Percentiles rank a stretch among this genome's conserved stretches.
Evolutionary conservation across 35 echinoderm and acorn worm genomes (phyloP).

Genomic region (Strongylocentrotus purpuratus): DNA sequence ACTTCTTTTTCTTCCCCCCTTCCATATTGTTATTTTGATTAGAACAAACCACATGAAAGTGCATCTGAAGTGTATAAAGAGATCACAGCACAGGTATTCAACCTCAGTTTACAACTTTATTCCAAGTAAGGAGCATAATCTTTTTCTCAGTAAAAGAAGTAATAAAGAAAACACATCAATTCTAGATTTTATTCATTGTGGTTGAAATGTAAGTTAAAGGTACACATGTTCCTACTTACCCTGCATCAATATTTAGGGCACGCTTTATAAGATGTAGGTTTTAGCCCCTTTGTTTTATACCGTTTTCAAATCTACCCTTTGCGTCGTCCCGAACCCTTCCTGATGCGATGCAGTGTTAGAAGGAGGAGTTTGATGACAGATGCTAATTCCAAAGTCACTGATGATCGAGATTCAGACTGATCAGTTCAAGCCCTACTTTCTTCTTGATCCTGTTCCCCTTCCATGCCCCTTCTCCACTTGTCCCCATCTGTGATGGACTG

Average conservation of each 20-base stretch:
- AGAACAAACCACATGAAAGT: background rate
- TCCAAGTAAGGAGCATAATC: background rate
- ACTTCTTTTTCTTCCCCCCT: no score
- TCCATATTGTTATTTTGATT: no score
- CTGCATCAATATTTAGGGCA: background rate
- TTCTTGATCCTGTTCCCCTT: background rate
- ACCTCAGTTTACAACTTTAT: background rate
- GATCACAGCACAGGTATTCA: background rate
- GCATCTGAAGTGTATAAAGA: background rate
- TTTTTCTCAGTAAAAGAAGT: background rate
- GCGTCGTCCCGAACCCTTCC: background rate
- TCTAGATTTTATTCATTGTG: background rate
- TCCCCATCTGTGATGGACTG: no score
- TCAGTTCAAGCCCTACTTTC: background rate
- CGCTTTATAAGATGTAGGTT: background rate
- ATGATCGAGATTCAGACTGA: background rate
- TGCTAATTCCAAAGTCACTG: background rate
- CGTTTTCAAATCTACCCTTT: background rate
- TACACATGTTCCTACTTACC: background rate
- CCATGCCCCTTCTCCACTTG: no score
- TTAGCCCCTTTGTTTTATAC: background rate
- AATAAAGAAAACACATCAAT: background rate
- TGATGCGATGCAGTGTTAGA: background rate
- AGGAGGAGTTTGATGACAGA: background rate
- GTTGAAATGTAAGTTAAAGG: background rate